A percentile compares a stretch with the other conserved stretches of the same genome.
Evolutionary conservation across 2,113 vertebrate species (phyloP).

Genomic region (Chelonoidis abingdonii): DNA sequence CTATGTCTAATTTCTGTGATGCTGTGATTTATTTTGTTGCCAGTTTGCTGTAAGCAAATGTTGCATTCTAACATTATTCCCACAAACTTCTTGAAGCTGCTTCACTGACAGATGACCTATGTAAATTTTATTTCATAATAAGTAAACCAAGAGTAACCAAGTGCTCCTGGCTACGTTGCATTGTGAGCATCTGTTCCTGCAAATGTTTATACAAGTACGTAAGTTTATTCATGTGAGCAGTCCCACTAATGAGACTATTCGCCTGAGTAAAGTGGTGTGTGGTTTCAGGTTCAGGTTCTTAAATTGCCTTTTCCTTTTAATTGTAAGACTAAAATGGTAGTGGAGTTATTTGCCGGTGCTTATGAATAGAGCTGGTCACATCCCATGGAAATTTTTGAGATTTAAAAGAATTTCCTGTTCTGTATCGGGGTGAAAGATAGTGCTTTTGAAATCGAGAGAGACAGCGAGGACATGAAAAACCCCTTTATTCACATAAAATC

Average conservation of each 20-base stretch:
- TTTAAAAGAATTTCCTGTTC: too few species aligned
- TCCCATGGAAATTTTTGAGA: too few species aligned
- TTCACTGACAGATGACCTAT: not conserved
- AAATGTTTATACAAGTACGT: not conserved
- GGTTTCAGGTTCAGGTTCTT: not conserved
- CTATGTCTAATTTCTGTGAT: not conserved
- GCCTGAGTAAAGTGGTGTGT: not conserved
- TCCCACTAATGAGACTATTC: not conserved
- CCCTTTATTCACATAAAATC: too few species aligned
- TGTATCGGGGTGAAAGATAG: too few species aligned
- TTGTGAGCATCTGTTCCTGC: not conserved
- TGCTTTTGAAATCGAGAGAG: too few species aligned
- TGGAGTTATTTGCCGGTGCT: fast-evolving
- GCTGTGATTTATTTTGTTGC: not conserved
- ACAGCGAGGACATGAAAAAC: too few species aligned
- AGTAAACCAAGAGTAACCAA: not conserved
- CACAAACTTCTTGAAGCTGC: not conserved
- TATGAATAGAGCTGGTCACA: not conserved
- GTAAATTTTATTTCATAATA: not conserved
- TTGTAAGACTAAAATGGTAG: not conserved
- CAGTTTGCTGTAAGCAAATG: too few species aligned
- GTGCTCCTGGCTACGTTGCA: not conserved
- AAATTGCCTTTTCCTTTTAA: not conserved
- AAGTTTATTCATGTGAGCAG: not conserved
- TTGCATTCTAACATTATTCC: not conserved